Conservation (phyloP, 2,888 invertebrate genomes). For the Callyntrura sp. region DNA sequence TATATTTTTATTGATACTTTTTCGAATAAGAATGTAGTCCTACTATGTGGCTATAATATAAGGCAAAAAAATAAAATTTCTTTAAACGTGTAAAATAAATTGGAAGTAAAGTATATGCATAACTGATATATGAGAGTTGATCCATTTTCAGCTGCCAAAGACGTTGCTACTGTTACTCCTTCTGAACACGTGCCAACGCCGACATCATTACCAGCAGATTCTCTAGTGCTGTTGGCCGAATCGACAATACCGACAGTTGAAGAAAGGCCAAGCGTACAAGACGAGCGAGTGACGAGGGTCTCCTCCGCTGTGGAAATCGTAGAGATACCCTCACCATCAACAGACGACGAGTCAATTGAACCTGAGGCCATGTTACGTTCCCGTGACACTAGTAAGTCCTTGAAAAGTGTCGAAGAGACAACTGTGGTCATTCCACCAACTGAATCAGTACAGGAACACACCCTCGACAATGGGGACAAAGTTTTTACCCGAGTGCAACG, state of each 20-base stretch:
- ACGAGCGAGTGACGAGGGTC: constrained; percentile 85
- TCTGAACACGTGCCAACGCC: constrained; percentile 64
- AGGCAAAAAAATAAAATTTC: neutral
- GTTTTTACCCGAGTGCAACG: constrained; percentile 79
- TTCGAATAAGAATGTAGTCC: neutral
- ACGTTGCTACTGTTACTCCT: neutral
- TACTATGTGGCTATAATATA: constrained; percentile 1
- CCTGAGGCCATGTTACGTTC: constrained; percentile 55
- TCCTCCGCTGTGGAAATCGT: constrained; percentile 4
- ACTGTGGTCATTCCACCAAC: constrained; percentile 80
- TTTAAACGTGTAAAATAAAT: neutral
- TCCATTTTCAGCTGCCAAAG: constrained; percentile 41
- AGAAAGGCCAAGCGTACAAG: constrained; percentile 86
- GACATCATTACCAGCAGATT: constrained; percentile 35
- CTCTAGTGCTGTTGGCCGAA: constrained; percentile 1
- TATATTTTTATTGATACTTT: too few species aligned
- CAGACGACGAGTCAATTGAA: neutral
- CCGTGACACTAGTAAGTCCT: constrained; percentile 13
- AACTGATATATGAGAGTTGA: neutral
- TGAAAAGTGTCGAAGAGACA: constrained; percentile 79
- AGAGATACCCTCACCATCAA: constrained; percentile 7
- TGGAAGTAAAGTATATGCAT: neutral
- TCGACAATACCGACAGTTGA: constrained; percentile 84
- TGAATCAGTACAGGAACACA: constrained; percentile 41
- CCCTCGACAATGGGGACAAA: constrained; percentile 74